Conservation (phyloP, 2,888 invertebrate species). For the Cecidostiba fungosa region DNA sequence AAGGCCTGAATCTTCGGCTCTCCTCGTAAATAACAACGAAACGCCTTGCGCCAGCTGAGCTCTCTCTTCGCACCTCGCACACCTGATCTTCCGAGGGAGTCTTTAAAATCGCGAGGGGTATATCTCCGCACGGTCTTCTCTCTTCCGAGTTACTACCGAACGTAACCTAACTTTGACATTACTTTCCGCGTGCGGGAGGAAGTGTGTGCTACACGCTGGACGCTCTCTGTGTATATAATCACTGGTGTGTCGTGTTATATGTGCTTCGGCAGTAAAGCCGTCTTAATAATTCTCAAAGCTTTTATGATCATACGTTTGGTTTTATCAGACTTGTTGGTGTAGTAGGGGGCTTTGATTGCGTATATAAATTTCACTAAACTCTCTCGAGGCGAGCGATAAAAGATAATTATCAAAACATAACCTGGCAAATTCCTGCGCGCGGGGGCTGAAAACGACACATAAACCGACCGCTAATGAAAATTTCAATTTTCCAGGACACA, state of each 20-base stretch:
- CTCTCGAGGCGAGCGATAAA: not conserved
- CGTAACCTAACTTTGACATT: constrained; percentile 38
- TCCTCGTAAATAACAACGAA: constrained; percentile 53
- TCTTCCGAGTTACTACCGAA: constrained; percentile 25
- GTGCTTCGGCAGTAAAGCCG: not conserved
- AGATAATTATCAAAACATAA: constrained; percentile 3
- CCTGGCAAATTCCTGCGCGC: not conserved
- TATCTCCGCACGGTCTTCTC: constrained; percentile 1
- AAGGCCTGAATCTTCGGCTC: constrained; percentile 30
- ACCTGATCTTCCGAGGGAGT: constrained; percentile 47
- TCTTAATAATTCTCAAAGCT: constrained; percentile 1
- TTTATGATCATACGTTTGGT: not conserved
- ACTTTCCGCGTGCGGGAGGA: not conserved
- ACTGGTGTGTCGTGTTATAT: not conserved
- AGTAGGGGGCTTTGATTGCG: not conserved
- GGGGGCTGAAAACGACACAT: not conserved
- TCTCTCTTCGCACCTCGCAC: constrained; percentile 27
- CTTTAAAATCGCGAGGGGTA: constrained; percentile 45
- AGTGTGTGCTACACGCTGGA: not conserved
- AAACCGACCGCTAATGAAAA: constrained; percentile 38
- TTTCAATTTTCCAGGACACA: constrained; percentile 45
- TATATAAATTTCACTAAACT: not conserved
- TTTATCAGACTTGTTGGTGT: not conserved
- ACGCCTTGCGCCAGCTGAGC: constrained; percentile 39
- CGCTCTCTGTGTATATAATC: not conserved